phyloP scores from a whole-genome alignment of 2,888 invertebrate species.

The Odontothrips loti region DNA sequence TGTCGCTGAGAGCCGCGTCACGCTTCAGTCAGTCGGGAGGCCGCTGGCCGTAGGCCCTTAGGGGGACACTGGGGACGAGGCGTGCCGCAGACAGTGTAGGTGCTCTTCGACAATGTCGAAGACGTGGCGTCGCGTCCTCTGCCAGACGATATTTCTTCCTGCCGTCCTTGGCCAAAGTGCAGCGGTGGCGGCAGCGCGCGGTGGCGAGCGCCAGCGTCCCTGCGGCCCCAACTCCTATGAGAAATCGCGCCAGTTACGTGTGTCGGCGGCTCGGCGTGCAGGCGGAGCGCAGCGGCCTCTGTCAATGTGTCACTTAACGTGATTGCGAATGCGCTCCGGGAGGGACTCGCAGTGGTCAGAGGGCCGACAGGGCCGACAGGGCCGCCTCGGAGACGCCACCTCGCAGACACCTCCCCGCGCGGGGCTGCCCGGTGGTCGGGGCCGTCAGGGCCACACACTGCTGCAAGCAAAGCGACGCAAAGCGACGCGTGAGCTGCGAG shows the following conservation, averaged over 20 bases:
- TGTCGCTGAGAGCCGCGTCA: too few relatives aligned
- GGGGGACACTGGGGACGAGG: too few relatives aligned
- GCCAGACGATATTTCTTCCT: background rate
- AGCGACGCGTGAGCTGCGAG: too few relatives aligned
- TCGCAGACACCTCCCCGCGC: background rate
- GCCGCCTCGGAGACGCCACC: background rate
- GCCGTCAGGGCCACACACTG: background rate
- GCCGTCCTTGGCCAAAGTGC: constrained; percentile 2
- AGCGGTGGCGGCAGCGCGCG: too few relatives aligned
- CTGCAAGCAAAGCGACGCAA: too few relatives aligned
- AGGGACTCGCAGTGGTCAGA: background rate
- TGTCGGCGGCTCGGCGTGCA: background rate
- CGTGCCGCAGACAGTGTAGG: too few relatives aligned
- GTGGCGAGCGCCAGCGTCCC: too few relatives aligned
- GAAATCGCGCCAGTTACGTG: too few relatives aligned
- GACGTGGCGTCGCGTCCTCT: background rate
- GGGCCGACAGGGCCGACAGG: background rate
- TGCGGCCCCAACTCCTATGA: too few relatives aligned
- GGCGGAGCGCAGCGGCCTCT: background rate
- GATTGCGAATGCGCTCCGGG: background rate
- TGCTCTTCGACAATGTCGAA: too few relatives aligned
- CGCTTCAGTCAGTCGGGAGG: too few relatives aligned
- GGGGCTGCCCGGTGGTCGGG: background rate
- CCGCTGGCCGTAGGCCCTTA: too few relatives aligned
- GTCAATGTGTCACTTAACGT: constrained; percentile 24